Percentiles rank a stretch among this genome's conserved stretches.
phyloP scores from a whole-genome alignment of 2,797 vertebrate species.

The Leptatherina wallacei region DNA sequence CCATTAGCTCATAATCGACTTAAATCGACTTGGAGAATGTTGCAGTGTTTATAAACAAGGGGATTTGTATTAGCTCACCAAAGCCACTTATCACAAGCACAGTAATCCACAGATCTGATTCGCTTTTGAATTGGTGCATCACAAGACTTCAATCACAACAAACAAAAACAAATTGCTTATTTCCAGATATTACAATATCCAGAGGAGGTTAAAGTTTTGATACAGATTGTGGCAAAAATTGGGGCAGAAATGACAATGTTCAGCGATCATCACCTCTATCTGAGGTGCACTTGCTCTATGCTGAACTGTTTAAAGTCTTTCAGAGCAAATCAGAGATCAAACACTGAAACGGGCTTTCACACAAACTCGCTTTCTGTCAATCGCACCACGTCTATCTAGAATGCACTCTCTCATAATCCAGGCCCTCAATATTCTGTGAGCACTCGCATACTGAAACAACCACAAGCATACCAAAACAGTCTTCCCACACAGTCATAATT shows the following conservation, averaged over 20 bases:
- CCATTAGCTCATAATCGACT: conserved; percentile 75
- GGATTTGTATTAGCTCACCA: conserved; percentile 74
- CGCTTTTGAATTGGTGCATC: conserved; percentile 40
- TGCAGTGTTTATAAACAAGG: conserved; percentile 76
- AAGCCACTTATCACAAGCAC: conserved; percentile 73
- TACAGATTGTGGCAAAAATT: not conserved
- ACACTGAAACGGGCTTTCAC: conserved; percentile 24
- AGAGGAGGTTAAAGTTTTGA: not conserved
- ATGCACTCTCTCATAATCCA: conserved; percentile 57
- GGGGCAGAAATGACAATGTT: not conserved
- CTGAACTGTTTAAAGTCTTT: conserved; percentile 4
- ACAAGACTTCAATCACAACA: conserved; percentile 27
- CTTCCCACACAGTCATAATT: conserved; percentile 81
- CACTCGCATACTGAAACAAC: conserved; percentile 69
- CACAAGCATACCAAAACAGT: conserved; percentile 71
- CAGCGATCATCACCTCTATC: not conserved
- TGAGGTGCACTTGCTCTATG: not conserved
- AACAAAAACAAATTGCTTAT: conserved; percentile 7
- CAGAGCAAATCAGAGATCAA: conserved; percentile 20
- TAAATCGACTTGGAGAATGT: conserved; percentile 69
- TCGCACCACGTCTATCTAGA: conserved; percentile 34
- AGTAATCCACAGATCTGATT: conserved; percentile 75
- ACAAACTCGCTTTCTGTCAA: conserved; percentile 13
- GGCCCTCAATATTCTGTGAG: conserved; percentile 67
- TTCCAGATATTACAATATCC: not conserved